Evolutionary conservation across 2,113 vertebrate genomes (phyloP), one percentile per base, ranked within the genome.

Genomic region (Rhynchomys soricoides): DNA sequence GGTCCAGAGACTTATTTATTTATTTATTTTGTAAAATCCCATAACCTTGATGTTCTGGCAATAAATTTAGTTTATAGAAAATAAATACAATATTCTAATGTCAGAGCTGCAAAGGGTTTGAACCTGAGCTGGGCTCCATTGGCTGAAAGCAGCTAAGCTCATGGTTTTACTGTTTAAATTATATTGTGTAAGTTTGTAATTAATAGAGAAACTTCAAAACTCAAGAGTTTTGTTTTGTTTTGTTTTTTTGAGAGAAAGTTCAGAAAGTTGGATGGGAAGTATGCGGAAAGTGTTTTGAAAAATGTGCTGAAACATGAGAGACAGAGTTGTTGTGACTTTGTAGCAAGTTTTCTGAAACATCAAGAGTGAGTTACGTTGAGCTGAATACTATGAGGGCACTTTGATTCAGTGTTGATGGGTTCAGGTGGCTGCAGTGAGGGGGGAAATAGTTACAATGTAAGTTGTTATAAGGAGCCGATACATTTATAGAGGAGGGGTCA

Each of bases 291-390:
- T 93, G 62, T 96, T 57, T 91, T 85, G 74, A 78, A 62, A 97
- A 97, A 94, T 59, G 29, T 45, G 92, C 96, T 92, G 92, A 96
- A 96, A 98, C 86, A 94, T 89, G 62, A 94, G 86, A 85, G 82
- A 29, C 6, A 55, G 85, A 95, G 17, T 82, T 31, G 0, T 15
- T 52, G 48, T 91, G 90, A 82, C 86, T 86, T 66, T 95, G 86
- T 7, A 40, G 21, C 48, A 59, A 37, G 57, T 93, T 96, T 96
- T 92, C 90, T 57, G 71, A 97, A 97, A 96, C 78, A 71, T 64
- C 79, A 93, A 66, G 64, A 71, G 50, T 86, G n/a, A 86, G 74
- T 78, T 71, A 22, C 48, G 40, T 71, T 52, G 19, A 45, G 21
- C 29, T 50, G 85, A 92, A 8, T 85, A 83, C 96, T 97, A 78